Conservation (phyloP, 2,113 vertebrate genomes). For the Alligator sinensis region DNA sequence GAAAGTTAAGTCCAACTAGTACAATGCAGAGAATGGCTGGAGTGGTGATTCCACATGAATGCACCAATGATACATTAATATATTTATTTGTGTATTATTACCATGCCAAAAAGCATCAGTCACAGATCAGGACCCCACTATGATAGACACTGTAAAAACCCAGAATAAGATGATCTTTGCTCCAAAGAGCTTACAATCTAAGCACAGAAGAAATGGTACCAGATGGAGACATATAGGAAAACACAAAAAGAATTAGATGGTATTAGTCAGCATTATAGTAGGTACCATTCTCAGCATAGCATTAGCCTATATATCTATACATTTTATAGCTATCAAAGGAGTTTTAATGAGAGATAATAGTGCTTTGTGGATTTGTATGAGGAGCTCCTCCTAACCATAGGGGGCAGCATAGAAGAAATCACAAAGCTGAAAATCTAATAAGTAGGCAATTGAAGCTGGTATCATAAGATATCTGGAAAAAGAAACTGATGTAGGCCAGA, state of each 20-base stretch:
- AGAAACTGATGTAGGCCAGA: background rate
- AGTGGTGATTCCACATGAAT: background rate
- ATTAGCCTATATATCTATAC: background rate
- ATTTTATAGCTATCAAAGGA: conserved; percentile 10
- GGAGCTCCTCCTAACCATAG: background rate
- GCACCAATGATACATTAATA: conserved; percentile 19
- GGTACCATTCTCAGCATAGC: conserved; percentile 6
- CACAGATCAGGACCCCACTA: background rate
- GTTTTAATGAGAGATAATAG: background rate
- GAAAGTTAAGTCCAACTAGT: conserved; percentile 22
- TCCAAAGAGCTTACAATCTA: background rate
- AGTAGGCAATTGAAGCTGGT: background rate
- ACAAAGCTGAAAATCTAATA: conserved; percentile 9
- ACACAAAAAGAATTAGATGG: conserved; percentile 6
- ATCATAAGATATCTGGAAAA: background rate
- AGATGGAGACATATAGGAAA: background rate
- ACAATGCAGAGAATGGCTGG: background rate
- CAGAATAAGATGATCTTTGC: background rate
- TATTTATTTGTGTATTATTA: background rate
- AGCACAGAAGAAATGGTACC: background rate
- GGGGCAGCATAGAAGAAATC: background rate
- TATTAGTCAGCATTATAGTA: background rate
- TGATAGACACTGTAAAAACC: background rate
- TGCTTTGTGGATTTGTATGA: background rate
- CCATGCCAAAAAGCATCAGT: background rate